phyloP scores from a whole-genome alignment of 2,797 vertebrate genomes.

The Syndactyla subalaris region DNA sequence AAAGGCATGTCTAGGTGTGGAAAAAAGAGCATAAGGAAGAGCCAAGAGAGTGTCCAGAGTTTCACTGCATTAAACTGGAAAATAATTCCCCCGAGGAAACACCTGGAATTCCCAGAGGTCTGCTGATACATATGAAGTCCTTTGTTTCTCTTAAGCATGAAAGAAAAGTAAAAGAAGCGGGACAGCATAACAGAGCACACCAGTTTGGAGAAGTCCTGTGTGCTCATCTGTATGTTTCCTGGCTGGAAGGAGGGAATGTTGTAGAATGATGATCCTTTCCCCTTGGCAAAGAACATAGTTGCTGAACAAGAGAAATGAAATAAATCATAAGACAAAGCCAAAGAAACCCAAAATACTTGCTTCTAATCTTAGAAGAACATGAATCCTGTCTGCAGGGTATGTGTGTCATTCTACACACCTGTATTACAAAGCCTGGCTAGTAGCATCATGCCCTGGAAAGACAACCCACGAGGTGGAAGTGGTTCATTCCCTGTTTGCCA shows the following conservation, averaged over 20 bases:
- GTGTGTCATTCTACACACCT: background rate
- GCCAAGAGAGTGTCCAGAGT: background rate
- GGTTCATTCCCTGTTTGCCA: background rate
- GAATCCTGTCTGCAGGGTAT: constrained; percentile 29
- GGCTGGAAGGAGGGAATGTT: background rate
- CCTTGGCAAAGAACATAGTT: background rate
- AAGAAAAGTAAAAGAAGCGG: background rate
- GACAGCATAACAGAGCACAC: background rate
- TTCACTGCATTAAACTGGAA: background rate
- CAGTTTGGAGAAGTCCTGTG: background rate
- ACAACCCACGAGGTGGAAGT: background rate
- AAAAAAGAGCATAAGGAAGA: background rate
- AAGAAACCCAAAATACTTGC: background rate
- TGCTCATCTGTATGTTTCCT: background rate
- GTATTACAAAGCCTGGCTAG: constrained; percentile 1
- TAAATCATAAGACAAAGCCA: constrained; percentile 14
- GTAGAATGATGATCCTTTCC: background rate
- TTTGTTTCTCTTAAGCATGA: background rate
- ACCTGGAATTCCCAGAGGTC: background rate
- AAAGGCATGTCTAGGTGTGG: background rate
- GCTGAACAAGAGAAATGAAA: constrained; percentile 17
- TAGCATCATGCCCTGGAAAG: background rate
- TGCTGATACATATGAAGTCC: background rate
- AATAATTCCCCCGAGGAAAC: background rate
- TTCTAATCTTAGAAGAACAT: constrained; percentile 2